Conservation (phyloP, 2,113 vertebrate species). For the Sorex araneus region DNA sequence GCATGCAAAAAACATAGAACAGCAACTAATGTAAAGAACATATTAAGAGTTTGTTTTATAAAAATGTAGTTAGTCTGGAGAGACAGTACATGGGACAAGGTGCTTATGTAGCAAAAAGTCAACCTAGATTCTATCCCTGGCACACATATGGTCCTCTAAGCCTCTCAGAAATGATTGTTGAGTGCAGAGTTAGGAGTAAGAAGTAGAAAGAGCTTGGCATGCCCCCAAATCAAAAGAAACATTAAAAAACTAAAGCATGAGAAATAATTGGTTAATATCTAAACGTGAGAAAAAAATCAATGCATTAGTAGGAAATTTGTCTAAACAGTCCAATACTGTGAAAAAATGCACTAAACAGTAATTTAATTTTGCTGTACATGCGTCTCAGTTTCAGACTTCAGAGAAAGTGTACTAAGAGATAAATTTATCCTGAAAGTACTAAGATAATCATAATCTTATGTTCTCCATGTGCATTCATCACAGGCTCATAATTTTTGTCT, state of each 20-base stretch:
- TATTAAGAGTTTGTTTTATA: conserved; percentile 71
- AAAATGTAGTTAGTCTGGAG: no score
- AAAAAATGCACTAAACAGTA: conserved; percentile 16
- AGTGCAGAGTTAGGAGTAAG: no score
- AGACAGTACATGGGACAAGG: no score
- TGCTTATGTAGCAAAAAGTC: no score
- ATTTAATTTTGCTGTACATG: not conserved
- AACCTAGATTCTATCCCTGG: no score
- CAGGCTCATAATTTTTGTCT: not conserved
- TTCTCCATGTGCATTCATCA: not conserved
- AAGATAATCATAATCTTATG: not conserved
- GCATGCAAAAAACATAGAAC: conserved; percentile 71
- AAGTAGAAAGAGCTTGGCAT: no score
- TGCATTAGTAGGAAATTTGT: not conserved
- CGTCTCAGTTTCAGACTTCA: not conserved
- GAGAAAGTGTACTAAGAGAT: not conserved
- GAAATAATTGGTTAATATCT: no score
- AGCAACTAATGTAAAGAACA: conserved; percentile 67
- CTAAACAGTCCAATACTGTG: not conserved
- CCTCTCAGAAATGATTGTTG: no score
- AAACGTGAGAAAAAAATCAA: conserved; percentile 12
- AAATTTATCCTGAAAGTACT: not conserved
- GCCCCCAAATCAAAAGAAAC: no score
- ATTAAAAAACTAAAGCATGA: no score
- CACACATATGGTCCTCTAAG: no score